A percentile compares a stretch with the other conserved stretches of the same genome.
These are phyloP conservation scores for Semaprochilodus insignis DNA, from an alignment of 2,797 vertebrate species.

Conservation along the genomic window DNA sequence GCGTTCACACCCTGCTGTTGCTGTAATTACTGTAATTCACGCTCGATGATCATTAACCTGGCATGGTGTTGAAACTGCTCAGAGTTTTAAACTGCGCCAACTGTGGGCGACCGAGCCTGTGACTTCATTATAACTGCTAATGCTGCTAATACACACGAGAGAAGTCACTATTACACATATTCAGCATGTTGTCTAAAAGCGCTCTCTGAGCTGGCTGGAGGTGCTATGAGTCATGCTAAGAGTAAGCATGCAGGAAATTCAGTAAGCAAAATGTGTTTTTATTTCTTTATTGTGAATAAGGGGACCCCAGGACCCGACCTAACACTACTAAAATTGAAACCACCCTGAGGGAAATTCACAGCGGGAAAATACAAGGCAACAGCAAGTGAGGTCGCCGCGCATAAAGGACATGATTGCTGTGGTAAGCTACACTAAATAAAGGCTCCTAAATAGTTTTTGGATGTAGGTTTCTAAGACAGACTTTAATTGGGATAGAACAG, in stretches of 20 bases:
- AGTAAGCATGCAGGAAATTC: background rate
- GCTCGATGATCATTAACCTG: background rate
- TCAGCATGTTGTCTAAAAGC: background rate
- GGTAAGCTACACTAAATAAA: background rate
- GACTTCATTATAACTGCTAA: background rate
- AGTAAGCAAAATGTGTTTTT: background rate
- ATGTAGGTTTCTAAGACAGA: background rate
- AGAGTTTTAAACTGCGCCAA: background rate
- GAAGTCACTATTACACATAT: background rate
- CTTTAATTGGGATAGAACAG: background rate
- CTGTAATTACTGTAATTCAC: background rate
- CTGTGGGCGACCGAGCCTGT: background rate
- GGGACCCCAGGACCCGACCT: background rate
- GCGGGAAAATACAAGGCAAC: too few relatives aligned
- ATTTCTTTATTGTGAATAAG: background rate
- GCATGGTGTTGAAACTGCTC: background rate
- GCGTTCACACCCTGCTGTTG: background rate
- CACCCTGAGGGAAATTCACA: background rate
- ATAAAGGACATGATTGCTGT: background rate
- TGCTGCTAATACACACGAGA: background rate
- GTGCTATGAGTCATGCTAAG: background rate
- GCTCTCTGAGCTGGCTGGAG: background rate
- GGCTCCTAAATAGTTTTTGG: background rate
- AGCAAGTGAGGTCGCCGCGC: background rate
- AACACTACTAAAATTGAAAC: background rate